phyloP scores from a whole-genome alignment of 23 tunicate species.

The Styela plicata region DNA sequence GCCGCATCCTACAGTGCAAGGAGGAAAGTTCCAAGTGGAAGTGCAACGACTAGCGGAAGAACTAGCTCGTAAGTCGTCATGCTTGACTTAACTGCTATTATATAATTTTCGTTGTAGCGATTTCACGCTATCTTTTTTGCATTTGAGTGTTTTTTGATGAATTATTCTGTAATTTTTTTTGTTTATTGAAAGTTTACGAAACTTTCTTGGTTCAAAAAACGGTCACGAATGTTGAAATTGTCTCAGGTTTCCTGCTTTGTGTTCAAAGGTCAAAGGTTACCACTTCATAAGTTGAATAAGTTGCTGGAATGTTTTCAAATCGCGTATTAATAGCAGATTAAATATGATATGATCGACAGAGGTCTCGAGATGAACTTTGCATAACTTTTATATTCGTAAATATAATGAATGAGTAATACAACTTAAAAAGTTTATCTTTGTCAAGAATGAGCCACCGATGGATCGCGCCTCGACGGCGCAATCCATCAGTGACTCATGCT shows the following conservation, averaged over 20 bases:
- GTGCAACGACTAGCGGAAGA: not conserved
- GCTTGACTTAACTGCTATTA: not conserved
- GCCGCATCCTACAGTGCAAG: not conserved
- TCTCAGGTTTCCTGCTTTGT: not conserved
- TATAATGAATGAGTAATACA: no score
- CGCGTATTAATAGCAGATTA: not conserved
- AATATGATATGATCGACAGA: not conserved
- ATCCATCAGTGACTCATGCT: no score
- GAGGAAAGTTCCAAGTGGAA: not conserved
- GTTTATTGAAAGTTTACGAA: no score
- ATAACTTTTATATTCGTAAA: no score
- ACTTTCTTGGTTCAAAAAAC: no score
- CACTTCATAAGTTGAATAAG: not conserved
- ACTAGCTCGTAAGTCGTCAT: not conserved
- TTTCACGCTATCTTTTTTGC: not conserved
- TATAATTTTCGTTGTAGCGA: not conserved
- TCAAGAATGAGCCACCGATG: no score
- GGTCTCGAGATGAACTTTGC: not conserved
- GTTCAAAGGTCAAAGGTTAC: not conserved
- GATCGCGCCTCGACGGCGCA: no score
- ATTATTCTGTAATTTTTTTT: no score
- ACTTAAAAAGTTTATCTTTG: no score
- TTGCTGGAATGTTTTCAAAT: not conserved
- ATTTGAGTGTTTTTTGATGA: not conserved
- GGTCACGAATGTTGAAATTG: no score